These are phyloP conservation scores for Ferdinandea cuprea DNA, from an alignment of 2,888 invertebrate species.

Conservation along the genomic window DNA sequence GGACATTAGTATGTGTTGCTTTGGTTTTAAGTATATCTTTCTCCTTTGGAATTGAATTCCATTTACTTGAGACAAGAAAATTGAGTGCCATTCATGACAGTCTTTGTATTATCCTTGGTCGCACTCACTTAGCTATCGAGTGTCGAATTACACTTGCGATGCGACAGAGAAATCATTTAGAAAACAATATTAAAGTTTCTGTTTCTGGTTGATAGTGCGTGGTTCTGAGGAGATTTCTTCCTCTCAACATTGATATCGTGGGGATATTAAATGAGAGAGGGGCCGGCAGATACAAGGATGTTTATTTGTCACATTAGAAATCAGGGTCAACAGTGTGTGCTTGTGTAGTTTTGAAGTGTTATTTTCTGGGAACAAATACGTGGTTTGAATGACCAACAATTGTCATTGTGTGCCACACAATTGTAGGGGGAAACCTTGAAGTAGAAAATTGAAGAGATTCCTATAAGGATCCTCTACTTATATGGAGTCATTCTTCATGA, in stretches of 20 bases:
- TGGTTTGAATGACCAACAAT: background rate
- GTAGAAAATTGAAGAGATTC: no score
- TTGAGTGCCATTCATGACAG: constrained; percentile 15
- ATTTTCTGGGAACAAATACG: constrained; percentile 5
- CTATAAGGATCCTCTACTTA: no score
- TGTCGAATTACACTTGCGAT: constrained; percentile 35
- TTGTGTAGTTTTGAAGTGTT: background rate
- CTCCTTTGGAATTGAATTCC: constrained; percentile 1
- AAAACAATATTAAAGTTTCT: constrained; percentile 16
- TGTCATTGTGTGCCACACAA: no score
- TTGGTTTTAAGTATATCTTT: constrained; percentile 1
- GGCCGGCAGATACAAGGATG: no score
- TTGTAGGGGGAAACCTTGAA: no score
- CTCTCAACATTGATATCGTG: background rate
- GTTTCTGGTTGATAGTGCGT: background rate
- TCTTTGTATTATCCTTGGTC: background rate
- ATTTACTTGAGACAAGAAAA: constrained; percentile 22
- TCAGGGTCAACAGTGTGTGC: constrained; percentile 27
- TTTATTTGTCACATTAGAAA: constrained; percentile 8
- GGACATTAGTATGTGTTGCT: constrained; percentile 31
- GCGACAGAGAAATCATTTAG: constrained; percentile 27
- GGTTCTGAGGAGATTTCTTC: constrained; percentile 7
- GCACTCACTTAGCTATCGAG: constrained; percentile 21
- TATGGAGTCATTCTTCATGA: no score
- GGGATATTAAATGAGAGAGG: background rate